These are phyloP conservation scores for Trigoniulus corallinus DNA, from an alignment of 1,140 invertebrate genomes.

Conservation along the genomic window DNA sequence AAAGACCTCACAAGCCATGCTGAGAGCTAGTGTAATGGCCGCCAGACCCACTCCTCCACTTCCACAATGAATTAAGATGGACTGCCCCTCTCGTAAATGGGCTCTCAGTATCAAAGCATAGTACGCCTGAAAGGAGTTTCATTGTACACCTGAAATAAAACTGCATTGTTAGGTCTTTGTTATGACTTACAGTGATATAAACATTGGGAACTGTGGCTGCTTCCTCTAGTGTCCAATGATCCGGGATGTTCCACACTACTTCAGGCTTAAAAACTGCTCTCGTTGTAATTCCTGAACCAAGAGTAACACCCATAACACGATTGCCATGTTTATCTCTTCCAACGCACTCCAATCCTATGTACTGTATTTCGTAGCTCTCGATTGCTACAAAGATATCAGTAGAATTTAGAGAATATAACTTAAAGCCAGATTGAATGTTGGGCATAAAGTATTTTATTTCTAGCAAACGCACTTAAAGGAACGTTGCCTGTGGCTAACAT, in stretches of 20 bases:
- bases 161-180: too few species aligned
- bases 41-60: slow-evolving; percentile 92
- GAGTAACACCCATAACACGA: slow-evolving; percentile 83
- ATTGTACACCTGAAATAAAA: too few species aligned
- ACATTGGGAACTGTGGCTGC: slow-evolving; percentile 87
- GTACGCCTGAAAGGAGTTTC: slow-evolving; percentile 51
- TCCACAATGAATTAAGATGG: slow-evolving; percentile 83
- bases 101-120: slow-evolving; percentile 79
- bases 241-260: slow-evolving; percentile 82
- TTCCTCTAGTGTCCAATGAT: slow-evolving; percentile 71
- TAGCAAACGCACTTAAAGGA: slow-evolving; percentile 62
- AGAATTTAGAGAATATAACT: slow-evolving; percentile 2
- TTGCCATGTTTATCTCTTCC: slow-evolving; percentile 54
- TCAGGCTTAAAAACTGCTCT: slow-evolving; percentile 60
- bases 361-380: slow-evolving; percentile 59
- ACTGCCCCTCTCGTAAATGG: slow-evolving; percentile 60
- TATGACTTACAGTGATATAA: slow-evolving; percentile 74
- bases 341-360: slow-evolving; percentile 82
- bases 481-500: slow-evolving; percentile 94
- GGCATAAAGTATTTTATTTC: neutral
- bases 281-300: slow-evolving; percentile 77
- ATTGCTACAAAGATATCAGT: slow-evolving; percentile 16
- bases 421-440: neutral
- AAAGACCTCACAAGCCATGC: slow-evolving; percentile 67
- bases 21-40: slow-evolving; percentile 77